phyloP scores from a whole-genome alignment of 2,797 vertebrate species.

The Sebastes melanostomus region DNA sequence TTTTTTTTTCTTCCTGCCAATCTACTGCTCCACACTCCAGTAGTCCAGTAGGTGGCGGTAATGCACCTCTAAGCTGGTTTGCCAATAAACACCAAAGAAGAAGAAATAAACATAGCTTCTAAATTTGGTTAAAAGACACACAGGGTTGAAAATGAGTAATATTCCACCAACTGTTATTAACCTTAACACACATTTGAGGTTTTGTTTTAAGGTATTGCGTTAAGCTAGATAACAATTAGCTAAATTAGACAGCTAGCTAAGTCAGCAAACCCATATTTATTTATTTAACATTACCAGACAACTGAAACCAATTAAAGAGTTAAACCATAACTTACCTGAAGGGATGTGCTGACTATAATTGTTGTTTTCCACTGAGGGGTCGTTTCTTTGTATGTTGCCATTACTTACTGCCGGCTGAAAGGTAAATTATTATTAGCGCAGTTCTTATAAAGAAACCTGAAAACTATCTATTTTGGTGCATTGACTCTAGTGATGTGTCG shows the following conservation, averaged over 20 bases:
- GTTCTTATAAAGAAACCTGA: neutral
- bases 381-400: slow-evolving; percentile 11
- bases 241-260: neutral
- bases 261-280: neutral
- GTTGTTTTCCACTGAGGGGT: slow-evolving; percentile 85
- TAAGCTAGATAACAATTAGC: neutral
- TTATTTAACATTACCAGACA: neutral
- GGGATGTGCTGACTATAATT: slow-evolving; percentile 85
- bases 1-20: no score
- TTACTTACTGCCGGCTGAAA: neutral
- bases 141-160: rapidly evolving
- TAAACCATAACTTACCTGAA: slow-evolving; percentile 80
- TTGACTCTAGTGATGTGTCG: no score
- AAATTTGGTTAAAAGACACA: rapidly evolving
- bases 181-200: rapidly evolving
- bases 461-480: rapidly evolving
- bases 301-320: rapidly evolving
- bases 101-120: no score
- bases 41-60: no score
- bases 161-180: neutral
- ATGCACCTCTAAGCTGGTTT: no score
- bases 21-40: no score
- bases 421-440: no score
- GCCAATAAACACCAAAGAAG: no score
- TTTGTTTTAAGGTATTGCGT: neutral